Percentiles rank a stretch among this genome's conserved stretches.
phyloP scores from a whole-genome alignment of 2,113 vertebrate species.

The Toxostoma redivivum region DNA sequence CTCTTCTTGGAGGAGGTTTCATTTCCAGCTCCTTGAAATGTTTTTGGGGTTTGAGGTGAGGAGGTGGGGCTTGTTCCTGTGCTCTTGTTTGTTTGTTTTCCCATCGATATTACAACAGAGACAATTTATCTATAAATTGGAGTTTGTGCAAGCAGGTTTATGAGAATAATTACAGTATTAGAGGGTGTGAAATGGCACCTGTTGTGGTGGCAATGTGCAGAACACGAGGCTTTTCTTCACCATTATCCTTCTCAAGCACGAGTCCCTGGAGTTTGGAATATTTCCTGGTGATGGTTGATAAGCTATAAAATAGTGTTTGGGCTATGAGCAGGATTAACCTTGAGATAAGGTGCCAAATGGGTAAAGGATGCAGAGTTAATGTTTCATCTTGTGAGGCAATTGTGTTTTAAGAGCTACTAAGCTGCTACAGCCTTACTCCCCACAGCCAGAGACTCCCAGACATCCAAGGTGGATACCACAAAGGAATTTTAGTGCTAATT shows the following conservation, averaged over 20 bases:
- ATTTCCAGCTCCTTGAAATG: not conserved
- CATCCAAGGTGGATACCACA: not conserved
- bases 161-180: not conserved
- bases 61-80: not conserved
- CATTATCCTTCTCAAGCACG: not conserved
- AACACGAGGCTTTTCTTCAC: not conserved
- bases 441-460: not conserved
- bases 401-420: not conserved
- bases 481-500: not conserved
- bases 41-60: not conserved
- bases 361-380: not conserved
- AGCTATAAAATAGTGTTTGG: not conserved
- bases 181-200: not conserved
- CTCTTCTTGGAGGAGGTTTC: not conserved
- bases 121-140: not conserved
- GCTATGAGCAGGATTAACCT: not conserved
- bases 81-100: not conserved
- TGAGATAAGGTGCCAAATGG: not conserved
- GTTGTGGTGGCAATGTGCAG: not conserved
- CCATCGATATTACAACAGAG: not conserved
- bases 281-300: not conserved
- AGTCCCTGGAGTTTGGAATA: not conserved
- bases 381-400: not conserved
- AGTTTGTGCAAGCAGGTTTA: not conserved
- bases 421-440: not conserved